Conservation (phyloP, 1,140 invertebrate genomes). For the Proales similis region DNA sequence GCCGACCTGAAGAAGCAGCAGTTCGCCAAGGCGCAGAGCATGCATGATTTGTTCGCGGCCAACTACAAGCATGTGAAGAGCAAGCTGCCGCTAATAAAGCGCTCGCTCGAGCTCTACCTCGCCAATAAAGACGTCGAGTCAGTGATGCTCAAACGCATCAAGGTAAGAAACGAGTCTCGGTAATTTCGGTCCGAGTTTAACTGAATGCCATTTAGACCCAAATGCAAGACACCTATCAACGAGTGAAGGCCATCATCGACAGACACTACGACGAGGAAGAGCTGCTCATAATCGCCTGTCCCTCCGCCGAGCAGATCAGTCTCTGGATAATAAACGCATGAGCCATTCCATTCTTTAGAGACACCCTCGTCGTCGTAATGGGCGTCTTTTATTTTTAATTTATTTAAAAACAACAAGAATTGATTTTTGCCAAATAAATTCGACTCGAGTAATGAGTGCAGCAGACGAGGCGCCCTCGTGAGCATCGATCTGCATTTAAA, state of each 20-base stretch:
- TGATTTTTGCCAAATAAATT: no score
- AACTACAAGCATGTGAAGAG: slow-evolving; percentile 31
- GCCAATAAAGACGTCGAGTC: slow-evolving; percentile 30
- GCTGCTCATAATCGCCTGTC: slow-evolving; percentile 27
- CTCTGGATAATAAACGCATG: slow-evolving; percentile 23
- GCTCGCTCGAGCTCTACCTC: slow-evolving; percentile 23
- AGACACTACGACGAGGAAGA: slow-evolving; percentile 24
- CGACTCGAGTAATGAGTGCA: no score
- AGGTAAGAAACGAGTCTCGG: not conserved
- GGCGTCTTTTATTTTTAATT: no score
- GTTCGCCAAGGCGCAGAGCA: slow-evolving; percentile 21
- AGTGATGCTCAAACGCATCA: slow-evolving; percentile 31
- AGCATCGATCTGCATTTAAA: no score
- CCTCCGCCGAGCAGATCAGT: slow-evolving; percentile 31
- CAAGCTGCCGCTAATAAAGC: not conserved
- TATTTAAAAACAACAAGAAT: no score
- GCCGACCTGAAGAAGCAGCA: slow-evolving; percentile 25
- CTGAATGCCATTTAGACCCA: not conserved
- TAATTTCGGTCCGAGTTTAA: not conserved
- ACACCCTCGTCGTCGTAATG: no score
- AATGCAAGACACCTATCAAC: slow-evolving; percentile 21
- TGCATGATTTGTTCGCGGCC: slow-evolving; percentile 25
- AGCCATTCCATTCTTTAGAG: not conserved
- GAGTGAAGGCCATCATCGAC: slow-evolving; percentile 11
- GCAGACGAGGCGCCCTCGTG: no score